Percentiles rank a stretch among this genome's conserved stretches.
These are phyloP conservation scores for Equus quagga DNA, from an alignment of 2,113 vertebrate species.

Conservation along the genomic window DNA sequence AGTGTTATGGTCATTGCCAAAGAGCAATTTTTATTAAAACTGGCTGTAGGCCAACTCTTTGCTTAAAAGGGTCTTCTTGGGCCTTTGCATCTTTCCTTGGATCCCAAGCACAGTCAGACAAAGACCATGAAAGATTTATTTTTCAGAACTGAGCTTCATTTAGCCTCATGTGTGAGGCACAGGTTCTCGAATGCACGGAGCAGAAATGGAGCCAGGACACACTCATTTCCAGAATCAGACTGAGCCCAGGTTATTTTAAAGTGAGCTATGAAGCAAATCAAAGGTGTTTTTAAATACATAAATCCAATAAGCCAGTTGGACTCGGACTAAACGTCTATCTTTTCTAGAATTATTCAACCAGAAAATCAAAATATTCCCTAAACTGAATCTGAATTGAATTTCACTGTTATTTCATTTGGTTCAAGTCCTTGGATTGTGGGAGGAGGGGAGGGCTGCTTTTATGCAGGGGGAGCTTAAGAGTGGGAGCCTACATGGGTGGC, in stretches of 20 bases:
- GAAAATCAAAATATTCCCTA: conserved; percentile 79
- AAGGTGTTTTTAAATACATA: conserved; percentile 77
- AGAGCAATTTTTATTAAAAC: conserved; percentile 29
- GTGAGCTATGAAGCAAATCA: conserved; percentile 66
- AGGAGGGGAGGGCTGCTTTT: background rate
- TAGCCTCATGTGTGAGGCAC: background rate
- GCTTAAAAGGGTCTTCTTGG: conserved; percentile 8
- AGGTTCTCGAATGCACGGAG: background rate
- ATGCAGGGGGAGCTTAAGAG: background rate
- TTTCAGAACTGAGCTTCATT: background rate
- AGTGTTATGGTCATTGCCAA: background rate
- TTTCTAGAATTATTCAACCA: conserved; percentile 73
- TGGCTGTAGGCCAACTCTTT: background rate
- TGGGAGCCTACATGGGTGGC: background rate
- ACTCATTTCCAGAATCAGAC: conserved; percentile 32
- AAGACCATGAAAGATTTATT: background rate
- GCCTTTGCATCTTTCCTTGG: background rate
- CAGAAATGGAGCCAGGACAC: background rate
- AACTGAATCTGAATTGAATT: conserved; percentile 64
- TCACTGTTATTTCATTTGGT: background rate
- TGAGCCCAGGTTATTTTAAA: conserved; percentile 61
- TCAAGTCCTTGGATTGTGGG: background rate
- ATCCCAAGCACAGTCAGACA: background rate
- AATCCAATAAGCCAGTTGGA: conserved; percentile 73
- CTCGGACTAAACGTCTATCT: conserved; percentile 66